phyloP scores from a whole-genome alignment of 2,113 vertebrate genomes.

The Microtus montanus region DNA sequence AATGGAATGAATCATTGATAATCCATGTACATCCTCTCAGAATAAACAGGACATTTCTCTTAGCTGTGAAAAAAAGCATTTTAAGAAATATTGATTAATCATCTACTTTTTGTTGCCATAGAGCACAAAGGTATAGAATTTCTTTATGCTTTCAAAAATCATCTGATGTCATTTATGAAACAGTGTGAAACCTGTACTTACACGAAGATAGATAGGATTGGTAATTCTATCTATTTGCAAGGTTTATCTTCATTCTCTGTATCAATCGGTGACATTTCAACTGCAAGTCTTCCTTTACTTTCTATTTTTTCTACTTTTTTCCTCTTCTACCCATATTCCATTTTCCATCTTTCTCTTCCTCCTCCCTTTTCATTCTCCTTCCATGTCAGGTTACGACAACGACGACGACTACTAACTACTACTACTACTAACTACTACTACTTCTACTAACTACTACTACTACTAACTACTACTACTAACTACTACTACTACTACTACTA shows the following conservation, averaged over 20 bases:
- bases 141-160: slow-evolving; percentile 10
- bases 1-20: background rate
- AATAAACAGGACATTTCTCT: background rate
- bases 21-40: background rate
- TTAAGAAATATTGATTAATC: background rate
- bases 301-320: background rate
- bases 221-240: background rate
- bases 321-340: too few species aligned
- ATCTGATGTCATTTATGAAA: background rate
- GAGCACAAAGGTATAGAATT: background rate
- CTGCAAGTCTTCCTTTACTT: background rate
- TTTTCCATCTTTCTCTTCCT: too few species aligned
- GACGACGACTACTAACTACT: too few species aligned
- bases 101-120: background rate
- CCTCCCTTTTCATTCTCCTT: too few species aligned
- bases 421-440: too few species aligned
- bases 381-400: background rate
- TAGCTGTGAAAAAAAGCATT: background rate
- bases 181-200: background rate
- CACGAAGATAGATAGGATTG: background rate
- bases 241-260: background rate
- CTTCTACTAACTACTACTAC: too few species aligned
- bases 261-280: background rate
- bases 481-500: too few species aligned
- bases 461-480: too few species aligned